phyloP scores from a whole-genome alignment of 2,797 vertebrate species.

The Neopelma chrysocephalum region DNA sequence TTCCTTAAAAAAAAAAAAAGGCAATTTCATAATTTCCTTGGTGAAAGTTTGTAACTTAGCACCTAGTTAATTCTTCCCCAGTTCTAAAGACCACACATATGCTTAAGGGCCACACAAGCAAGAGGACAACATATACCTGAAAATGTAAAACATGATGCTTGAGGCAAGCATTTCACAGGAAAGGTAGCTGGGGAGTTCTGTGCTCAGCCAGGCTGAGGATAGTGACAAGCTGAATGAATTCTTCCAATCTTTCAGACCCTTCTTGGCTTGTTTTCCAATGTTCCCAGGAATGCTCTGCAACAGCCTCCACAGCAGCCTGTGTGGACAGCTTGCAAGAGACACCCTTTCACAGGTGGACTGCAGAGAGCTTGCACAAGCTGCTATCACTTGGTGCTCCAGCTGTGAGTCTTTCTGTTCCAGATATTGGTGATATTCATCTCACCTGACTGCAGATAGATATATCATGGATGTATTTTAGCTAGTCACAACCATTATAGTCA shows the following conservation, averaged over 20 bases:
- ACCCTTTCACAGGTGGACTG: background rate
- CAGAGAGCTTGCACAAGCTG: background rate
- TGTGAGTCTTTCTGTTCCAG: background rate
- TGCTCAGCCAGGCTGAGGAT: background rate
- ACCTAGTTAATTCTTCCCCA: background rate
- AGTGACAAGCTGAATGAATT: background rate
- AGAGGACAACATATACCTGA: background rate
- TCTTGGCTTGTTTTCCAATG: background rate
- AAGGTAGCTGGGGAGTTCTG: background rate
- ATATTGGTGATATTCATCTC: background rate
- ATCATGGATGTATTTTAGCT: background rate
- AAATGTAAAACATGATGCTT: background rate
- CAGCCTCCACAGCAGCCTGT: background rate
- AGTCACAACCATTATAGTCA: background rate
- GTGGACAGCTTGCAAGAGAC: background rate
- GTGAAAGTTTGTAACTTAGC: background rate
- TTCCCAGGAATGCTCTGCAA: accelerated
- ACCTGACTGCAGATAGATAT: background rate
- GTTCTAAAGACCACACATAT: background rate
- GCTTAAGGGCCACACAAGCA: background rate
- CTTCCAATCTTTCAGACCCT: background rate
- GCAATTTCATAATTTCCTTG: background rate
- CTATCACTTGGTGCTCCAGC: background rate
- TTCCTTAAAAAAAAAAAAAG: background rate
- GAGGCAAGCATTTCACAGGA: background rate